These are phyloP conservation scores for Grallaria varia DNA, from an alignment of 2,113 vertebrate species.

Conservation along the genomic window DNA sequence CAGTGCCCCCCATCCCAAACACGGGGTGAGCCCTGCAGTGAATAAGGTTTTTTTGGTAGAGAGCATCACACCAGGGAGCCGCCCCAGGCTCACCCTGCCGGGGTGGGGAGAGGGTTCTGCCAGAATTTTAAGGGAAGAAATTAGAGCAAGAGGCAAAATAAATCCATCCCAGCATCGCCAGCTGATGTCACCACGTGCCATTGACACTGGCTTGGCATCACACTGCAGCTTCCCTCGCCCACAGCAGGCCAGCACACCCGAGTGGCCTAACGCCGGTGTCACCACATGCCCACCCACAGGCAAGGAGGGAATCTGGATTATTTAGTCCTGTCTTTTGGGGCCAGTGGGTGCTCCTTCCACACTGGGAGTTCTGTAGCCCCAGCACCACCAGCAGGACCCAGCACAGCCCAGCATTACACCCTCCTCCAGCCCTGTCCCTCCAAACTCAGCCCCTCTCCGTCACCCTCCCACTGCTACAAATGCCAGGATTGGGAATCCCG, in stretches of 20 bases:
- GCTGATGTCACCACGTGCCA: background rate
- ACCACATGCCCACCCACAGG: rapidly evolving
- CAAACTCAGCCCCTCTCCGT: rapidly evolving
- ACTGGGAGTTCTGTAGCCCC: background rate
- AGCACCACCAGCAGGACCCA: background rate
- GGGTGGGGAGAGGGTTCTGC: background rate
- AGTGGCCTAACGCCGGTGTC: background rate
- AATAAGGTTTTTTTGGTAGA: rapidly evolving
- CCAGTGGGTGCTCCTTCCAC: background rate
- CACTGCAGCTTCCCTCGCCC: background rate
- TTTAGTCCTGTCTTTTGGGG: background rate
- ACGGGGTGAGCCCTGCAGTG: rapidly evolving
- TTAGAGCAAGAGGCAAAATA: background rate
- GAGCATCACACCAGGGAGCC: background rate
- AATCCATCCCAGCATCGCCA: background rate
- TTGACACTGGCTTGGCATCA: background rate
- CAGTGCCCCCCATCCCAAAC: background rate
- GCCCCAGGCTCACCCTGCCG: rapidly evolving
- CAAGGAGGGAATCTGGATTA: background rate
- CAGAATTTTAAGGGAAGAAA: background rate
- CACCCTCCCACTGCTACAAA: background rate
- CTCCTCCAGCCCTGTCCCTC: background rate
- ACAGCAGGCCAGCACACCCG: rapidly evolving
- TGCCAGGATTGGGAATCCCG: rapidly evolving
- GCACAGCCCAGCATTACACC: background rate